These are phyloP conservation scores for Mechanitis mazaeus DNA, from an alignment of 2,888 invertebrate species.

Conservation along the genomic window DNA sequence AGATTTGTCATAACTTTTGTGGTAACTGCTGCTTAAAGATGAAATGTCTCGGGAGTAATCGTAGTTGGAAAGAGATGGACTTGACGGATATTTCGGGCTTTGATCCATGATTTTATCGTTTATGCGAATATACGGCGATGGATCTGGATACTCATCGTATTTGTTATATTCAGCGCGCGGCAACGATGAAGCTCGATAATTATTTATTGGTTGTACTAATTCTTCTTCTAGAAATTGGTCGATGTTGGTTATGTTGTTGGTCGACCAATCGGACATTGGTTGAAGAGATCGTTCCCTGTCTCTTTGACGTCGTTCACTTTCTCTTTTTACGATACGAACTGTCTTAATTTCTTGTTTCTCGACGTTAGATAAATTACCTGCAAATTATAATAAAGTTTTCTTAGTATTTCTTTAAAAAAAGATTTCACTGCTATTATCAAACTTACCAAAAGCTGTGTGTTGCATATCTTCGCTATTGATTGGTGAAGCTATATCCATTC, in stretches of 20 bases:
- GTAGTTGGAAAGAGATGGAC: conserved; percentile 67
- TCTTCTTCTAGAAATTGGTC: conserved; percentile 73
- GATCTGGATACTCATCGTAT: conserved; percentile 58
- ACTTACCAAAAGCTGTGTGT: conserved; percentile 58
- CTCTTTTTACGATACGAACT: conserved; percentile 93
- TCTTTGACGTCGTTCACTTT: conserved; percentile 89
- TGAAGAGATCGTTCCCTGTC: conserved; percentile 83
- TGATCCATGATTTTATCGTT: conserved; percentile 61
- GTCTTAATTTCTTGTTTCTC: conserved; percentile 95
- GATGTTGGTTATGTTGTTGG: conserved; percentile 58
- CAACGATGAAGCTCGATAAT: conserved; percentile 71
- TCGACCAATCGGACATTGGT: conserved; percentile 68
- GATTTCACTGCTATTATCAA: too few species aligned
- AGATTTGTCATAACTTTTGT: conserved; percentile 59
- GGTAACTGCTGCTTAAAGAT: conserved; percentile 62
- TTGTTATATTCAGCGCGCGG: conserved; percentile 67
- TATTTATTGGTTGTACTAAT: conserved; percentile 56
- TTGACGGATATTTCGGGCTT: conserved; percentile 68
- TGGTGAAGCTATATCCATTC: conserved; percentile 54
- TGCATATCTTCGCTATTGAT: conserved; percentile 65
- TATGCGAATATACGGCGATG: conserved; percentile 49
- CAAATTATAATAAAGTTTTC: conserved; percentile 26
- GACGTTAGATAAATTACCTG: conserved; percentile 81
- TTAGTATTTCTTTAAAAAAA: neutral
- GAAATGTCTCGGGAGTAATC: conserved; percentile 67